Evolutionary conservation across 2,888 invertebrate species (phyloP).

Genomic region (Poecilobothrus nobilitatus): DNA sequence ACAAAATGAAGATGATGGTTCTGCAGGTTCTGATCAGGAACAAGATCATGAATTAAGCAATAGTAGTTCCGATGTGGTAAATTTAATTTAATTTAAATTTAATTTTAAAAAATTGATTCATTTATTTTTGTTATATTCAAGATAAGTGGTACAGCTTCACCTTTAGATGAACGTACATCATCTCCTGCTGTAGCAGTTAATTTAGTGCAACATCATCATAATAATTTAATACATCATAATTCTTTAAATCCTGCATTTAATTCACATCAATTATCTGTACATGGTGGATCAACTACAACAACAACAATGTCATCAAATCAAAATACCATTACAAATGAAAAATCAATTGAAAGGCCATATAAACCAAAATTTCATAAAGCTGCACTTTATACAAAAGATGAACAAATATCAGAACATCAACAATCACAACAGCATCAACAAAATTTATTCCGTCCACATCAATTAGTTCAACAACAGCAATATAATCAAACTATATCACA

Average conservation of each 20-base stretch:
- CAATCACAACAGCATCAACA: slow-evolving; percentile 28
- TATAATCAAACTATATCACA: slow-evolving; percentile 22
- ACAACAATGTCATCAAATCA: slow-evolving; percentile 24
- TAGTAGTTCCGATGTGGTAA: slow-evolving; percentile 41
- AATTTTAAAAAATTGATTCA: background rate
- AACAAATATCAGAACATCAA: slow-evolving; percentile 24
- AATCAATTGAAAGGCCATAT: slow-evolving; percentile 52
- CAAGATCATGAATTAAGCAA: slow-evolving; percentile 46
- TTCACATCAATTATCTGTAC: slow-evolving; percentile 30
- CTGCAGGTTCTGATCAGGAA: slow-evolving; percentile 54
- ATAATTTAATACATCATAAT: background rate
- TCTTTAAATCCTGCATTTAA: slow-evolving; percentile 17
- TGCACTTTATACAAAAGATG: slow-evolving; percentile 49
- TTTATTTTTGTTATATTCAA: no score
- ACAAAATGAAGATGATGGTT: slow-evolving; percentile 52
- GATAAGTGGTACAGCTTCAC: slow-evolving; percentile 41
- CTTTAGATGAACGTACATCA: slow-evolving; percentile 36
- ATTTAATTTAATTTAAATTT: slow-evolving; percentile 14
- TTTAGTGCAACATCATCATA: slow-evolving; percentile 14
- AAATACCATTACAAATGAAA: slow-evolving; percentile 45
- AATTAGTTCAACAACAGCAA: slow-evolving; percentile 24
- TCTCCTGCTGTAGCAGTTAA: slow-evolving; percentile 24
- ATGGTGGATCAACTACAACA: slow-evolving; percentile 30
- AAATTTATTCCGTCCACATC: slow-evolving; percentile 12
- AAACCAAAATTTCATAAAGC: slow-evolving; percentile 70